Base-by-base conservation (phyloP, 1,140 invertebrate genomes). In the Reticulitermes speratus region DNA sequence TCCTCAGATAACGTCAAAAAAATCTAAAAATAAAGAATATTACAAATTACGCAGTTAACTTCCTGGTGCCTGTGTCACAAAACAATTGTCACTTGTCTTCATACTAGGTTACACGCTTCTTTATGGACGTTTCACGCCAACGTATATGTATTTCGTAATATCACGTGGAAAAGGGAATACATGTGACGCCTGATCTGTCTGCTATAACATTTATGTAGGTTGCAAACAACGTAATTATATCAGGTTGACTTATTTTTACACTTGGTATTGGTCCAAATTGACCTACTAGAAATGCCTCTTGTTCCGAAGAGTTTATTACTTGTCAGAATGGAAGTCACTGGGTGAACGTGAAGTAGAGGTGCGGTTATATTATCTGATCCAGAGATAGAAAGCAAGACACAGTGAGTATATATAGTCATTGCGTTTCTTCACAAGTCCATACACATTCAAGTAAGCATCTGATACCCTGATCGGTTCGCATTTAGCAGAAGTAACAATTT, bases 241-340 rank as follows among this genome's bases (percentile, higher is more conserved):
- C n/a, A 75, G 65, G 25, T 75, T 30, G 59, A 23, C 25, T 75
- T 75, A 30, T 75, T n/a, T 75, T 75, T 75, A 30, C n/a, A 30
- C 65, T 75, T 75, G 65, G 65, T 75, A n/a, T 75, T 30, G 65
- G 65, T 75, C n/a, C 65, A 75, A 75, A 75, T 75, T 6, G 65
- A 75, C n/a, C n/a, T 30, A 16, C 1, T 25, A 23, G 59, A 23
- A 65, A n/a, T 65, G 19, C 7, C 21, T 65, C 25, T 30, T 16
- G 30, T 23, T 23, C 21, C 59, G 25, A 65, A 23, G 59, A 0
- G 59, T 65, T 65, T 23, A 23, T 25, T 65, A 7, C 21, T 25
- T n/a, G 65, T 75, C 65, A 30, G 65, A 30, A 75, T 75, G n/a
- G 7, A 75, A 75, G n/a, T 75, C 65, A 16, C n/a, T 75, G 14